Conservation (phyloP, 2,797 vertebrate species). For the Tapirus indicus region DNA sequence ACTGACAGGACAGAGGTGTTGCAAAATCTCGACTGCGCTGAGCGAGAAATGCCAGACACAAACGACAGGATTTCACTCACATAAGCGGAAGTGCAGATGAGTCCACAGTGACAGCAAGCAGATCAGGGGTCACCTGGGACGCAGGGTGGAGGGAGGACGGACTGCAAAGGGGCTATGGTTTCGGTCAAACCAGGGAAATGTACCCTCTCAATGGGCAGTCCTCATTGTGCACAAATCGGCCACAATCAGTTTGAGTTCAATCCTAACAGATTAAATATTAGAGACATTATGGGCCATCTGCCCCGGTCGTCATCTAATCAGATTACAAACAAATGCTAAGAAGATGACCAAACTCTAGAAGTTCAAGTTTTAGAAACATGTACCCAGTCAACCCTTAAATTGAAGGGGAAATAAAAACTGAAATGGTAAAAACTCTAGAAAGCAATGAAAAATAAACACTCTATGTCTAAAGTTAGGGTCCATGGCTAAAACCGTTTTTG, state of each 20-base stretch:
- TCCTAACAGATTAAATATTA: neutral
- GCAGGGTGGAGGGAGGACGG: neutral
- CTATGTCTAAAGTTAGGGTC: neutral
- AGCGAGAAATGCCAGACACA: neutral
- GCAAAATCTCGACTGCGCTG: neutral
- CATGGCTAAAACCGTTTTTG: neutral
- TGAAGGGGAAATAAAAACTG: neutral
- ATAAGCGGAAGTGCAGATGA: neutral
- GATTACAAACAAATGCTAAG: neutral
- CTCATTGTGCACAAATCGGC: neutral
- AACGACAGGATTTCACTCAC: neutral
- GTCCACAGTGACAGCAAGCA: neutral
- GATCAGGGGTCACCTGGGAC: neutral
- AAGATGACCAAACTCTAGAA: neutral
- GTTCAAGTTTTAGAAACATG: neutral
- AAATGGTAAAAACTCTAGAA: neutral
- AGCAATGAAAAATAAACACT: neutral
- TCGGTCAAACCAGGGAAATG: neutral
- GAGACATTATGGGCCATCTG: rapidly evolving
- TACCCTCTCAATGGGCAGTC: neutral
- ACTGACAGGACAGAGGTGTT: neutral
- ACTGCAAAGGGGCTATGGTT: too few relatives aligned
- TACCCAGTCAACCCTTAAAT: neutral
- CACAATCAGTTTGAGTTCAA: too few relatives aligned
- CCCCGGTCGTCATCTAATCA: neutral